phyloP scores from a whole-genome alignment of 2,113 vertebrate species.

The human region DNA sequence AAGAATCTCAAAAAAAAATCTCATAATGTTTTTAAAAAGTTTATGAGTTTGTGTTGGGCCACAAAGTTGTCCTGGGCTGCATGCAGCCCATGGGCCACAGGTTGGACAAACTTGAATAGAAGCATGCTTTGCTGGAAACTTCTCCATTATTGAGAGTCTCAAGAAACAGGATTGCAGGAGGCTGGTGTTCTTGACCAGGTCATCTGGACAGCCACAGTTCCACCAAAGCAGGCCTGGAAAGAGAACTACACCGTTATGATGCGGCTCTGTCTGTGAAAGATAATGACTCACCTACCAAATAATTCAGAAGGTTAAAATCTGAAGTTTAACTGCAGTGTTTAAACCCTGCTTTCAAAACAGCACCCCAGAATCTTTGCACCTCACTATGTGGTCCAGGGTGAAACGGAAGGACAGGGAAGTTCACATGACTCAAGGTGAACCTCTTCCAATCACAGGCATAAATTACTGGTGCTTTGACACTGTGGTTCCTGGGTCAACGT shows the following conservation, averaged over 20 bases:
- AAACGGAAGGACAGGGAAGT: background rate
- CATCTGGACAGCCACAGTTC: slow-evolving; percentile 58
- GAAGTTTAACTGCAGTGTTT: slow-evolving; percentile 72
- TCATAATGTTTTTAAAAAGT: too few relatives aligned
- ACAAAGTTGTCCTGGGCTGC: too few relatives aligned
- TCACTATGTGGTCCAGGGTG: slow-evolving; percentile 67
- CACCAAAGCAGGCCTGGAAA: slow-evolving; percentile 52
- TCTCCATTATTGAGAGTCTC: slow-evolving; percentile 63
- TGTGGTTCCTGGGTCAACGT: slow-evolving; percentile 47
- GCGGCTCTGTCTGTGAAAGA: slow-evolving; percentile 52
- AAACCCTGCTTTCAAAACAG: slow-evolving; percentile 77
- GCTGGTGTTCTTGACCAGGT: slow-evolving; percentile 74
- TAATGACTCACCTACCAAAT: slow-evolving; percentile 68
- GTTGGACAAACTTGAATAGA: background rate
- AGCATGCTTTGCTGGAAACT: slow-evolving; percentile 52
- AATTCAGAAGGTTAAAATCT: slow-evolving; percentile 73
- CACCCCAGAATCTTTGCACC: slow-evolving; percentile 72
- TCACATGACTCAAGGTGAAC: fast-evolving
- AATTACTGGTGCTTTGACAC: slow-evolving; percentile 62
- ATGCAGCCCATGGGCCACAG: too few relatives aligned
- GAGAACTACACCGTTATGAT: background rate
- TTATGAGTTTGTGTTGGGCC: too few relatives aligned
- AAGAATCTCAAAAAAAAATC: too few relatives aligned
- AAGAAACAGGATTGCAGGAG: slow-evolving; percentile 46
- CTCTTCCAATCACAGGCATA: slow-evolving; percentile 43